Percentiles rank a stretch among this genome's conserved stretches.
Conservation (phyloP, 1,140 invertebrate genomes). For the Pemphigus obesinymphae region DNA sequence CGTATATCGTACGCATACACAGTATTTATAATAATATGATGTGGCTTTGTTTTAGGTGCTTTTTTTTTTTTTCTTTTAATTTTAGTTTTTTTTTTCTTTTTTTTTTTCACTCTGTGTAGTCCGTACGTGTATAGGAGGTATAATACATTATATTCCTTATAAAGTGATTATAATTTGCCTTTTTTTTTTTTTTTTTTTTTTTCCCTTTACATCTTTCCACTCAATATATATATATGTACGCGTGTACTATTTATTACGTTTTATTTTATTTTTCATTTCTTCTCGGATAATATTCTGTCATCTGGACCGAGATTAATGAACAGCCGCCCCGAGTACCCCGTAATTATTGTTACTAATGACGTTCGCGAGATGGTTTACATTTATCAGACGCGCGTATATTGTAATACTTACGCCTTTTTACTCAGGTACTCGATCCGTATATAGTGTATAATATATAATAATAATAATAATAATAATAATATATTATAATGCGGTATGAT, state of each 20-base stretch:
- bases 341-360: slow-evolving; percentile 41
- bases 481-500: too few species aligned
- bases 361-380: slow-evolving; percentile 36
- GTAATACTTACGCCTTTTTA: slow-evolving; percentile 2
- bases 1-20: too few species aligned
- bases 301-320: slow-evolving; percentile 40
- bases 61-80: not conserved
- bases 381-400: slow-evolving; percentile 34
- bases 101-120: too few species aligned
- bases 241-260: not conserved
- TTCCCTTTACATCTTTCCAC: too few species aligned
- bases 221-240: not conserved
- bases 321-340: slow-evolving; percentile 12
- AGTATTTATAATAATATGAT: too few species aligned
- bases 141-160: not conserved
- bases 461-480: too few species aligned
- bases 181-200: not conserved
- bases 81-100: not conserved
- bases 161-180: slow-evolving; percentile 18
- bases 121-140: not conserved
- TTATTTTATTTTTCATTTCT: not conserved
- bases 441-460: too few species aligned
- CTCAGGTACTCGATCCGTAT: not conserved
- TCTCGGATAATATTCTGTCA: slow-evolving; percentile 39
- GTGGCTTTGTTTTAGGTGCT: slow-evolving; percentile 27